A percentile compares a stretch with the other conserved stretches of the same genome.
Evolutionary conservation across 2,113 vertebrate species (phyloP).

Genomic region (Myotis lucifugus): DNA sequence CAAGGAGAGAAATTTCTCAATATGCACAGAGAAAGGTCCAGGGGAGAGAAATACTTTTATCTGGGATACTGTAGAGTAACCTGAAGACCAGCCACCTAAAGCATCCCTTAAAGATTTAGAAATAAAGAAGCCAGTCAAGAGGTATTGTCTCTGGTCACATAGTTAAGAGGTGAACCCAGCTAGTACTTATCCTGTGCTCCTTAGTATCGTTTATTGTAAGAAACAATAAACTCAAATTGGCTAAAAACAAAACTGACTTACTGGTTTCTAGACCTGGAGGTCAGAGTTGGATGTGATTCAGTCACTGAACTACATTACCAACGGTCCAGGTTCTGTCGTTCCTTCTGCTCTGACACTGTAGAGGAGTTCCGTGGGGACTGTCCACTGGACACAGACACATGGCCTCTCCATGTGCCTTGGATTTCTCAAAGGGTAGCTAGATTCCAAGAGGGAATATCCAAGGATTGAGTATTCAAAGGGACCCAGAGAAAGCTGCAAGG

Average conservation of each 20-base stretch:
- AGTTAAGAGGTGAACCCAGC: neutral
- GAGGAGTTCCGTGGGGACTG: neutral
- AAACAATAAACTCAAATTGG: neutral
- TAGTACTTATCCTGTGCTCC: neutral
- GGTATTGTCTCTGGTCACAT: neutral
- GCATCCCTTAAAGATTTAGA: neutral
- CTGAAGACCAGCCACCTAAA: neutral
- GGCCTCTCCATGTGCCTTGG: neutral
- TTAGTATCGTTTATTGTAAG: neutral
- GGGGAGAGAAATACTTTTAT: neutral
- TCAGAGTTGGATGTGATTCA: neutral
- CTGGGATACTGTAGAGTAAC: neutral
- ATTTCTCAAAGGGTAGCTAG: neutral
- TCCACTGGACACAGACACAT: fast-evolving
- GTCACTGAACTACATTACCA: neutral
- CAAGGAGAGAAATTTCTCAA: neutral
- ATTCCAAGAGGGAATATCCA: neutral
- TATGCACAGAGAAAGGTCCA: neutral
- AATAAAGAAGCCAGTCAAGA: neutral
- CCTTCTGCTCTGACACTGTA: neutral
- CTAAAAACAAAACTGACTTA: neutral
- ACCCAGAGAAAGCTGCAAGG: neutral
- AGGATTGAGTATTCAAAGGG: neutral
- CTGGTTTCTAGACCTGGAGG: neutral
- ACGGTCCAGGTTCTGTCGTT: neutral